Conservation (phyloP, 2,113 vertebrate genomes). For the Chionodraco myersi region DNA sequence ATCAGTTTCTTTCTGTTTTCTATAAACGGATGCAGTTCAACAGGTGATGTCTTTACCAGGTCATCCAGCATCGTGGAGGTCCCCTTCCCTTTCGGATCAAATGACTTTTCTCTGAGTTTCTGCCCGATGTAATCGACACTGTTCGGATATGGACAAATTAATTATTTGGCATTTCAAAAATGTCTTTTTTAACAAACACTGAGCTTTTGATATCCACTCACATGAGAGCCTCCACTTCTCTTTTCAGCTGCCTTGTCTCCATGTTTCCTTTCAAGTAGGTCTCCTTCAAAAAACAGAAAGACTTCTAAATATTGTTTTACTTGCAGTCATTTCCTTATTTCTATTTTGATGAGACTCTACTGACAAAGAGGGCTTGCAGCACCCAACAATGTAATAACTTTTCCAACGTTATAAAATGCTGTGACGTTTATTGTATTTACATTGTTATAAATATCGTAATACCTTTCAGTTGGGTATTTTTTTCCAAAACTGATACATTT, state of each 20-base stretch:
- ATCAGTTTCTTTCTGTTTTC: too few relatives aligned
- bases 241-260: constrained; percentile 86
- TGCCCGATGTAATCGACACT: constrained; percentile 89
- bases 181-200: neutral
- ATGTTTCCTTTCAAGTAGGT: constrained; percentile 62
- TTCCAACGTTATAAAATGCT: too few relatives aligned
- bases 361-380: too few relatives aligned
- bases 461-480: too few relatives aligned
- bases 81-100: constrained; percentile 88
- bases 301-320: neutral
- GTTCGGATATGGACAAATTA: constrained; percentile 52
- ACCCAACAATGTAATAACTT: too few relatives aligned
- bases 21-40: too few relatives aligned
- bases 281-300: constrained; percentile 20
- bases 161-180: neutral
- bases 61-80: constrained; percentile 85
- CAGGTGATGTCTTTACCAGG: constrained; percentile 81
- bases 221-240: constrained; percentile 86
- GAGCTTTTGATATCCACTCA: constrained; percentile 76
- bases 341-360: neutral
- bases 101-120: constrained; percentile 87
- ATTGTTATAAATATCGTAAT: too few relatives aligned
- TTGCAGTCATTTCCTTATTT: neutral
- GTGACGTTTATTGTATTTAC: too few relatives aligned
- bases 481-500: too few relatives aligned